Evolutionary conservation across 1,140 invertebrate species (phyloP), one percentile per base, ranked within the genome.

Genomic region (Phocides pigmalion): DNA sequence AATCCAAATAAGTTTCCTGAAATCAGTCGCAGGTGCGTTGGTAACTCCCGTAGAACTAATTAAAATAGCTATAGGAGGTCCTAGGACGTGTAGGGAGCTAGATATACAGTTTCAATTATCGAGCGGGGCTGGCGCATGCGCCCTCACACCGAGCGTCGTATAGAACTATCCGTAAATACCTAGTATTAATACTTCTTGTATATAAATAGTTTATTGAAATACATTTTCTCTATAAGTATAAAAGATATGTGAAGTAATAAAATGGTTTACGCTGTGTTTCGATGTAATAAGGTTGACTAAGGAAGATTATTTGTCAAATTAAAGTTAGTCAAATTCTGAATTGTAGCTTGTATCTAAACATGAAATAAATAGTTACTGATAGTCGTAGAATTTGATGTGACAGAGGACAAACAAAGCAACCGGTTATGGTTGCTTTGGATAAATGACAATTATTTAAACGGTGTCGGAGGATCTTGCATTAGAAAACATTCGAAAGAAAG

Each of bases 91-190:
- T 37, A 51, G 49, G n/a, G 35, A n/a, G 50, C 16, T 53, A 39
- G 32, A 39, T 37, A 15, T 22, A 16, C 17, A 39, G 35, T 53
- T 53, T 53, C 32, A 53, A 53, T 53, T 53, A 53, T 53, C 35
- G 50, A 53, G 32, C 50, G 50, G 6, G 17, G 8, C 4, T 4
- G 32, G 50, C 50, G 50, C 50, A 39, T 39, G 32, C 32, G 50
- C 35, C 32, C 41, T 4, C 8, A 16, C 41, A 17, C 42, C 42
- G 16, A n/a, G 17, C 16, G 16, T 19, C 42, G 17, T 46, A 46
- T 11, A 12, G 12, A 4, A 39, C 35, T 39, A 9, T n/a, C 25
- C 5, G 25, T 5, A 4, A 39, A 39, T 39, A 39, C 35, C n/a
- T 39, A 39, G 12, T 9, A 32, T 11, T 39, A 39, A 12, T 39